A percentile compares a stretch with the other conserved stretches of the same genome.
phyloP scores from a whole-genome alignment of 1,140 invertebrate genomes.

The Penaeus japonicus region DNA sequence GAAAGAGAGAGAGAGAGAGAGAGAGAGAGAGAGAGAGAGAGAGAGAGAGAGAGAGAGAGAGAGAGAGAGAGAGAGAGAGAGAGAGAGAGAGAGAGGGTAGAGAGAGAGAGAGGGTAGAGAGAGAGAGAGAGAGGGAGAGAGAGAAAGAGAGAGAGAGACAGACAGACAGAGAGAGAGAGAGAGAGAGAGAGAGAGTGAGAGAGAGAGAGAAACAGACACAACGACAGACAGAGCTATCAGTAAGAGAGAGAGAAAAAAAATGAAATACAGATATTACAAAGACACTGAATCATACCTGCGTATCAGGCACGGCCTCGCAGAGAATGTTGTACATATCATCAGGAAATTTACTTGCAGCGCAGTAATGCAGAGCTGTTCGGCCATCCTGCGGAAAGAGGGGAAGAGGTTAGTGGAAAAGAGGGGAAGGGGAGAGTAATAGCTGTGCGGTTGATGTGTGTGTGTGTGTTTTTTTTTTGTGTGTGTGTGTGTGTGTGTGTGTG shows the following conservation, averaged over 20 bases:
- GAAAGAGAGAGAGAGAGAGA: too few relatives aligned
- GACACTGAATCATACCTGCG: constrained; percentile 65
- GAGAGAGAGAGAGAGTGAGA: not conserved
- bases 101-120: too few relatives aligned
- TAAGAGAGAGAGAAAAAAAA: not conserved
- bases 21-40: too few relatives aligned
- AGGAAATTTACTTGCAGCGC: constrained; percentile 73
- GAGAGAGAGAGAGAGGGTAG: not conserved
- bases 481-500: too few relatives aligned
- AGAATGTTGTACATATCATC: constrained; percentile 73
- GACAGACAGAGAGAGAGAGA: not conserved
- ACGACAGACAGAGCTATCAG: too few relatives aligned
- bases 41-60: not conserved
- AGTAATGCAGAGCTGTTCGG: constrained; percentile 83
- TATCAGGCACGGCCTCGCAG: constrained; percentile 74
- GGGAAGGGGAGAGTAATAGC: too few relatives aligned
- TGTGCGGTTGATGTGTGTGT: too few relatives aligned
- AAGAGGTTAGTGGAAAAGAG: too few relatives aligned
- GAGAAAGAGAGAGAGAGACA: too few relatives aligned
- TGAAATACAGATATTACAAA: not conserved
- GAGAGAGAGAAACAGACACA: too few relatives aligned
- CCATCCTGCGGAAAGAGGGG: constrained; percentile 69
- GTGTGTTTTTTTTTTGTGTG: too few relatives aligned
- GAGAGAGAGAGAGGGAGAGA: too few relatives aligned
- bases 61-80: not conserved